Evolutionary conservation across 2,113 vertebrate genomes (phyloP), one percentile per base, ranked within the genome.

Genomic region (Oncorhynchus kisutch): DNA sequence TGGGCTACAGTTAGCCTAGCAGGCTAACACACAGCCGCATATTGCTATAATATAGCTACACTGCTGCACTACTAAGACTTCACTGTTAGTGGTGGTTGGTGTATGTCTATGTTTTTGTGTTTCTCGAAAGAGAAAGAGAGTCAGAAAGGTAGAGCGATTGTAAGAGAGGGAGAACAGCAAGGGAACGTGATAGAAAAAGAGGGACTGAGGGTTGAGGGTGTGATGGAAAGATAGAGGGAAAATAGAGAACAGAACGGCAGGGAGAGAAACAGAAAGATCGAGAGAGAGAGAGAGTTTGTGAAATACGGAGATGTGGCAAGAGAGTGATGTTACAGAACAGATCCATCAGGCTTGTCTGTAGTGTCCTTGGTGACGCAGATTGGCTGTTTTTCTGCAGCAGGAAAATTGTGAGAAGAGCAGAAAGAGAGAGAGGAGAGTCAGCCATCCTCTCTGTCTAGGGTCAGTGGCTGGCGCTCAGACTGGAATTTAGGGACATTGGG

Each of bases 301-400:
- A 39, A 39, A 48, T 20, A 27, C 1, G 8, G 8, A 45, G 8
- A 45, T 45, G 7, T 54, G 3, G 14, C 16, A 5, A 66, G 65
- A 71, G 29, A 68, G 29, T 73, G 82, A 83, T 71, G 72, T 45
- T 25, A 65, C 59, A 64, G 72, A 75, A 71, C 76, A 74, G 78
- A 88, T 82, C 77, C 83, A 77, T 82, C 78, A 83, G 79, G 78
- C 75, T 78, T 71, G 82, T 85, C 84, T 85, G 78, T 73, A 67
- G 81, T 88, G 90, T 90, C 88, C 84, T 89, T 86, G 79, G 82
- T 87, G 86, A 87, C 75, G 73, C 82, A 88, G 78, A 83, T 87
- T 81, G 84, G 76, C 83, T 81, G 77, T 84, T 87, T 85, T 85
- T 88, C 81, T 86, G 81, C 86, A 76, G 75, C 64, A 18, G 75